Percentiles rank a stretch among this genome's conserved stretches.
These are phyloP conservation scores for Steinernema khuongi DNA, from an alignment of 1,140 invertebrate species.

Conservation along the genomic window DNA sequence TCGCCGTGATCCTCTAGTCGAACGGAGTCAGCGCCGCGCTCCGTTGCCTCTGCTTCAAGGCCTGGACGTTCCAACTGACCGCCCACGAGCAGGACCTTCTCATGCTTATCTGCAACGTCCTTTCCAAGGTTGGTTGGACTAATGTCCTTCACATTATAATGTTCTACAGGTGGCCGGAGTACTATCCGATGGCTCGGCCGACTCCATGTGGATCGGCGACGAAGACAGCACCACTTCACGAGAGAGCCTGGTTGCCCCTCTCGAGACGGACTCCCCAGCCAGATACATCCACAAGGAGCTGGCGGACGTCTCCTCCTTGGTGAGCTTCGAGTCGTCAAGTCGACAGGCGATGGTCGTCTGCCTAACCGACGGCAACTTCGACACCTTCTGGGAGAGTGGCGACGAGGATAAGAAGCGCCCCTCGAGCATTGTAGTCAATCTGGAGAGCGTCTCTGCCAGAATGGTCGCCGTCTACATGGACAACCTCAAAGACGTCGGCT, in stretches of 20 bases:
- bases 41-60: conserved; percentile 51
- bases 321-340: conserved; percentile 82
- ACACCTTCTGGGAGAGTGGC: conserved; percentile 98
- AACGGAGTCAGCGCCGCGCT: conserved; percentile 43
- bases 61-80: conserved; percentile 57
- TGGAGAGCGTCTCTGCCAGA: conserved; percentile 21
- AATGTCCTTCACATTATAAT: no score
- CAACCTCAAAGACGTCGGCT: conserved; percentile 49
- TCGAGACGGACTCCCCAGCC: conserved; percentile 15
- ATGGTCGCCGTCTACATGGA: conserved; percentile 50
- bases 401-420: conserved; percentile 73
- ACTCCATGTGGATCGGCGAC: conserved; percentile 16
- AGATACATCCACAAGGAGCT: conserved; percentile 63
- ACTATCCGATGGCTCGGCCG: conserved; percentile 54
- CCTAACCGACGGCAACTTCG: conserved; percentile 84
- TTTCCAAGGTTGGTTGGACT: conserved; percentile 87
- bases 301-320: conserved; percentile 70
- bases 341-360: conserved; percentile 85
- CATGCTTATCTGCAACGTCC: conserved; percentile 73
- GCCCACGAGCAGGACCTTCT: conserved; percentile 51
- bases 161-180: no score
- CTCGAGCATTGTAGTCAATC: conserved; percentile 65
- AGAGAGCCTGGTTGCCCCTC: not conserved
- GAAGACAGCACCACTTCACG: not conserved
- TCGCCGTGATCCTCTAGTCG: conserved; percentile 51